These are phyloP conservation scores for Campoletis sonorensis DNA, from an alignment of 1,140 invertebrate genomes.

Conservation along the genomic window DNA sequence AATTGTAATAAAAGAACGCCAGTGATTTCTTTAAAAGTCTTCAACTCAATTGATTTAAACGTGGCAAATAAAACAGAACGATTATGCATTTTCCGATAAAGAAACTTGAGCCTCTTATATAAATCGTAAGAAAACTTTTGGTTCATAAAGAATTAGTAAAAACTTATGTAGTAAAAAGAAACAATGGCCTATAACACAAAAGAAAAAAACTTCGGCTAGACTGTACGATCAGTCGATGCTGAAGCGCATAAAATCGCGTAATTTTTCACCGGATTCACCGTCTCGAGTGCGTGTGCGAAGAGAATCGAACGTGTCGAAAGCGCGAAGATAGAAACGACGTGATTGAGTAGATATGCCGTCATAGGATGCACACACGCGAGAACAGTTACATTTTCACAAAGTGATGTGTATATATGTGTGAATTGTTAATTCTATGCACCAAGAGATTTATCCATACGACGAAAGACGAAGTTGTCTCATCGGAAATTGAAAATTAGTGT, in stretches of 20 bases:
- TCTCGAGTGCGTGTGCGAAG: not conserved
- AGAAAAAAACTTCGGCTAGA: not conserved
- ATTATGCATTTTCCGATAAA: too few species aligned
- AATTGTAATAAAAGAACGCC: too few species aligned
- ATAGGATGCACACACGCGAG: not conserved
- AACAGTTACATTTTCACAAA: constrained; percentile 6
- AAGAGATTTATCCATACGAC: not conserved
- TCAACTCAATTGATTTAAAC: too few species aligned
- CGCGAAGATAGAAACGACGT: not conserved
- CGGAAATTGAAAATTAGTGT: not conserved
- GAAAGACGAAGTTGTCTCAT: not conserved
- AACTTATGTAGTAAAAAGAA: too few species aligned
- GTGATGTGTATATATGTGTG: not conserved
- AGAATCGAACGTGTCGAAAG: constrained; percentile 32
- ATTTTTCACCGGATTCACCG: constrained; percentile 6
- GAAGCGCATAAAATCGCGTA: constrained; percentile 10
- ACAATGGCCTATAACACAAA: too few species aligned
- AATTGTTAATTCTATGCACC: not conserved
- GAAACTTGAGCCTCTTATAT: too few species aligned
- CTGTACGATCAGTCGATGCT: not conserved
- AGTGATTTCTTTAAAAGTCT: too few species aligned
- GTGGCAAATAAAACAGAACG: too few species aligned
- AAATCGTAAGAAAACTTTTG: too few species aligned
- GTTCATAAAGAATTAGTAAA: too few species aligned
- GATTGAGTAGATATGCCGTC: not conserved